These are phyloP conservation scores for Alouatta palliata DNA, from an alignment of 2,113 vertebrate species.

Conservation along the genomic window DNA sequence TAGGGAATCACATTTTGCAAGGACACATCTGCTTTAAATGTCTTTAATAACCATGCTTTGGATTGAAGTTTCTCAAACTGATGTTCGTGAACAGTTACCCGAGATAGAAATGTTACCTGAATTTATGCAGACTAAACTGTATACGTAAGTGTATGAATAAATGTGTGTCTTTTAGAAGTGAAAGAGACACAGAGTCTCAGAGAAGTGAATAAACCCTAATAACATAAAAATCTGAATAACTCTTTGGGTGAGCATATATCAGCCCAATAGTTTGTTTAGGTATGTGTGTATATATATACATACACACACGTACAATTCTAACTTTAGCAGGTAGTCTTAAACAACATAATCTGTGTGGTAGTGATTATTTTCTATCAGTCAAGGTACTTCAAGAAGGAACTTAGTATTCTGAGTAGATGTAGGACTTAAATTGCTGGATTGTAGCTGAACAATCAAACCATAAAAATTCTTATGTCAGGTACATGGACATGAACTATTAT, in stretches of 20 bases:
- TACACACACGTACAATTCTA: not conserved
- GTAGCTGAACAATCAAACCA: not conserved
- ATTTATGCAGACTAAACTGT: not conserved
- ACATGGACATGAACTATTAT: not conserved
- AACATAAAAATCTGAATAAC: not conserved
- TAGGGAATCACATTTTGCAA: slow-evolving; percentile 13
- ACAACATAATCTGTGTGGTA: not conserved
- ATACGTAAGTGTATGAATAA: not conserved
- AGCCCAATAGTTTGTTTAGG: not conserved
- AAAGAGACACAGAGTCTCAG: not conserved
- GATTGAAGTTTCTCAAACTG: not conserved
- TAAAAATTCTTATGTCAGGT: not conserved
- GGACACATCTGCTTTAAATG: not conserved
- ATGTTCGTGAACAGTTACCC: not conserved
- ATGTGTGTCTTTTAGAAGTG: not conserved
- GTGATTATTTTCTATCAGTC: not conserved
- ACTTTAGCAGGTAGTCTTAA: not conserved
- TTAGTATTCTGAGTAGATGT: not conserved
- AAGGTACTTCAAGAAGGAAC: not conserved
- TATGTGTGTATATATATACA: not conserved
- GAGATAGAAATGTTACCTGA: not conserved
- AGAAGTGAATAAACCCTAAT: not conserved
- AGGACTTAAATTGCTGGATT: not conserved
- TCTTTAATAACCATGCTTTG: not conserved
- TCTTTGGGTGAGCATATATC: not conserved